Evolutionary conservation across 37 sponge, comb jelly and placozoan species (phyloP), one percentile per base, ranked within the genome.

Genomic region (Chondrosia reniformis): DNA sequence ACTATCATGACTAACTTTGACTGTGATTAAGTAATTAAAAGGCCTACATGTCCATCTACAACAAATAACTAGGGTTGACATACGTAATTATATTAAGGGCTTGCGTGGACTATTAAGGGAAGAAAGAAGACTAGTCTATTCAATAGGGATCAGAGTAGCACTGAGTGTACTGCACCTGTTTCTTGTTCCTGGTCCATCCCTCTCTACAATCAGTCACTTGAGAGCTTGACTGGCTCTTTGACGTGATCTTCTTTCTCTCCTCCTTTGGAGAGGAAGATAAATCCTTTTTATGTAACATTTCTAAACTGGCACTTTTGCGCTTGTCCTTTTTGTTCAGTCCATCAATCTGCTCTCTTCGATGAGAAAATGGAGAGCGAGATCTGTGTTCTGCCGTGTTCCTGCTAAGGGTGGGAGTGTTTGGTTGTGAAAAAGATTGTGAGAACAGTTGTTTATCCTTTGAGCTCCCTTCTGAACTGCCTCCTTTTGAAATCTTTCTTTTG

Each of bases 291-390:
- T 69, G 24, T 44, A 69, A 34, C 2, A 38, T 21, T 17, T 69
- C 72, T 22, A 69, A 17, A 69, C 72, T 69, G 2, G 12, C n/a
- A 69, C 72, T 69, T 69, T 7, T 69, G 2, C 43, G 67, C 36
- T 66, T 56, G 27, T 56, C 58, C 4, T 24, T 3, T 28, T 56
- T 36, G 21, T 10, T 40, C 2, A 69, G 43, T 4, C 37, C 72
- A 9, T 69, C 72, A 41, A 34, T 69, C 15, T 34, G 38, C 17
- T 39, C 41, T 2, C 72, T 36, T 24, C 44, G 38, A 31, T 69
- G 38, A 13, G 42, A 4, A 40, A 69, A 69, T 22, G 72, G 72
- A 1, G 72, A 69, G 17, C 72, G 42, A 25, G 72, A 69, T 69
- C 72, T 36, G 24, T 69, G 38, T 10, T 21, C 72, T 40, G 21